Conservation (phyloP, 2,797 vertebrate species). For the Masticophis lateralis region DNA sequence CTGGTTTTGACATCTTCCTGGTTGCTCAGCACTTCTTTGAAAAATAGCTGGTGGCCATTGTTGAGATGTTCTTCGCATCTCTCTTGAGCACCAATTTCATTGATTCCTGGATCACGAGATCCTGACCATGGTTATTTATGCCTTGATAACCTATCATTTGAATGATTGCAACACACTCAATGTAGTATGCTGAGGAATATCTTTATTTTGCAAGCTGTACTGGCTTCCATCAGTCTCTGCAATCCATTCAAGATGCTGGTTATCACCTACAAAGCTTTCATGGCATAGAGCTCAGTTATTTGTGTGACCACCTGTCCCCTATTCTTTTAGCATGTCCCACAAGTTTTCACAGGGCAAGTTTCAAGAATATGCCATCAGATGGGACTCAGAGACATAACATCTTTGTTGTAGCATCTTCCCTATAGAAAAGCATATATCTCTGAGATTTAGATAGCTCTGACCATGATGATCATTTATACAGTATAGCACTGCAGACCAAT, state of each 20-base stretch:
- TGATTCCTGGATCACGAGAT: not conserved
- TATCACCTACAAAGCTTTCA: not conserved
- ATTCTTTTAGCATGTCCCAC: not conserved
- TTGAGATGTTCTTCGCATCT: not conserved
- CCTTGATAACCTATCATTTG: not conserved
- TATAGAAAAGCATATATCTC: not conserved
- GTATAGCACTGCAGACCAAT: not conserved
- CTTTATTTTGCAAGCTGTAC: not conserved
- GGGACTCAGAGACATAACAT: not conserved
- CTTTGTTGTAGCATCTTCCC: not conserved
- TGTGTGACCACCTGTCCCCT: not conserved
- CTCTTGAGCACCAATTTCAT: not conserved
- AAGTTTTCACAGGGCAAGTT: not conserved
- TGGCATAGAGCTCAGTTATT: not conserved
- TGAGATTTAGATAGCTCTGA: not conserved
- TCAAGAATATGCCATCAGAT: not conserved
- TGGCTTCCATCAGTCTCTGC: not conserved
- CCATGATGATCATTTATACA: not conserved
- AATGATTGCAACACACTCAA: not conserved
- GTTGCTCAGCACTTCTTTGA: not conserved
- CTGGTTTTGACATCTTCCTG: not conserved
- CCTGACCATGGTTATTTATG: not conserved
- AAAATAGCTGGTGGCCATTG: not conserved
- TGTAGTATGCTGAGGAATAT: not conserved
- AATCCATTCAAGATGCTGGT: not conserved